Evolutionary conservation across 2,888 invertebrate genomes (phyloP), one percentile per base, ranked within the genome.

Genomic region (Calliphora vomitoria): DNA sequence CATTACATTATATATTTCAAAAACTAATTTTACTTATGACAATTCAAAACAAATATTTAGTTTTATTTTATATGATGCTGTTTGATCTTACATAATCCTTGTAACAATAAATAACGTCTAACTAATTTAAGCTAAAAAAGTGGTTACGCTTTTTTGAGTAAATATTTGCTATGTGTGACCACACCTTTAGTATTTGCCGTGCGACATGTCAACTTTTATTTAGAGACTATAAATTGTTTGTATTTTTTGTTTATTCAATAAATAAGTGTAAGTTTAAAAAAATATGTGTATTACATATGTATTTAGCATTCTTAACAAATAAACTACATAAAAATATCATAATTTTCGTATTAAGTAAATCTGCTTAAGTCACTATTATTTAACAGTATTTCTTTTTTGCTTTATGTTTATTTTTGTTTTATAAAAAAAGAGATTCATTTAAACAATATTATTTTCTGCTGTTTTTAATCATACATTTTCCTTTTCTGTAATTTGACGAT

Each of bases 401-500:
- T 47, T 50, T 4, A 25, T 25, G 25, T 1, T 8, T 18, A 10
- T 53, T 44, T 60, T 31, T 53, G 6, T 53, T 25, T 31, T 13
- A 5, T 20, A 13, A 4, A 64, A 15, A 79, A 35, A 62, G 62
- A 50, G 62, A 64, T 72, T 64, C 38, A 35, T 64, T 64, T 55
- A 64, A 58, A 20, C 8, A 64, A 55, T 68, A 44, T 20, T 31
- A 25, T 35, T 44, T 58, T 25, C 13, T 47, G 31, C 20, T 47
- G 25, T 60, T 62, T 31, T 20, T 64, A 72, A 87, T 91, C 89
- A 92, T 86, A 91, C 90, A 44, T 87, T 85, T 55, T 90, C 82
- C 72, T 89, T 91, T 35, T 90, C 89, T 31, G 89, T 89, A 11
- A 91, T 87, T 60, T 90, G 89, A n/a, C 93, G 90, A 88, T 92